Base-by-base conservation (phyloP, 2,888 invertebrate genomes). In the Aphidius colemani region DNA sequence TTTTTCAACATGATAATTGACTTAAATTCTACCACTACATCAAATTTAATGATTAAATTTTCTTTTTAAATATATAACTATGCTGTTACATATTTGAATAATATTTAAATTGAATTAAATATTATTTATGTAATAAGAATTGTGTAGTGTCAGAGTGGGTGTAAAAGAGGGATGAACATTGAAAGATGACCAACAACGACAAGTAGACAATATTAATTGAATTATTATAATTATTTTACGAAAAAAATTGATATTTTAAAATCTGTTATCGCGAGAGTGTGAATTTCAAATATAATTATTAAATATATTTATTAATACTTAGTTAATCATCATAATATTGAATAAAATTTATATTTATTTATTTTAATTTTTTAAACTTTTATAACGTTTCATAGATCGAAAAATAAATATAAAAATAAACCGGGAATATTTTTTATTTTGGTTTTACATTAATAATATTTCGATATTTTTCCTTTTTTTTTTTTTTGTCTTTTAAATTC, bases 401-500 rank as follows among this genome's bases (percentile, higher is more conserved):
- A 82, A 82, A 81, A 82, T 82, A 82, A 82, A 82, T 82, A 82
- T 82, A 82, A 82, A 82, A 82, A 82, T 82, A 82, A 82, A 81
- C 82, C 81, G 82, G 82, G 82, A 77, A 79, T 81, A 80, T 77
- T 75, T 77, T 77, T 75, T 67, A n/a, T 70, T 65, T 64, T 69
- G 1, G 13, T 63, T 72, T 67, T 61, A 62, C 56, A 44, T 59
- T 46, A 57, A 64, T 67, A 67, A 62, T 67, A 67, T 66, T 57
- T 61, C 61, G 67, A 59, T 50, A 59, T 57, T 68, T 65, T 57
- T 62, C 51, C 66, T 65, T 59, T 65, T 65, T 66, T 53, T 59
- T 57, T 49, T 50, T 59, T 66, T 59, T 44, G 43, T 49, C 50
- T 59, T 53, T 61, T 63, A 43, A 18, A 46, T 11, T 53, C 62